Evolutionary conservation across 2,113 vertebrate species (phyloP).

Genomic region (Patagioenas fasciata): DNA sequence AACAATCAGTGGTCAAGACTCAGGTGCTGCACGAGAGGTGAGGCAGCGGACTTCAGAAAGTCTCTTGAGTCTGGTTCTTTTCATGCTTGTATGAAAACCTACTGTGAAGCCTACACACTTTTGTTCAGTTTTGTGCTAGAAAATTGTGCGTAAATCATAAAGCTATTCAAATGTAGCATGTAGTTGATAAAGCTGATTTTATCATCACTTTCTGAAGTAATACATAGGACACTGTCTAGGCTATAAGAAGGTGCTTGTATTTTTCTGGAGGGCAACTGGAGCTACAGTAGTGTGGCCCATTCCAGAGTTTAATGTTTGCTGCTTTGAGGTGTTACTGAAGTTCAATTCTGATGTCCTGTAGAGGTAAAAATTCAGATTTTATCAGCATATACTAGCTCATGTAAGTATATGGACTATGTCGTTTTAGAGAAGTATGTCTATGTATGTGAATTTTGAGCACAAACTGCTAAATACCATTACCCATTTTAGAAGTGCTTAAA

Average conservation of each 20-base stretch:
- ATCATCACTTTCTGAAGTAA: not conserved
- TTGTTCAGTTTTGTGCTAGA: not conserved
- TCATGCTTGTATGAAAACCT: not conserved
- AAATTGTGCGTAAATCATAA: not conserved
- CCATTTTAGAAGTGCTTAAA: conserved; percentile 87
- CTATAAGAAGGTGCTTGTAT: not conserved
- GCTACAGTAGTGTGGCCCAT: not conserved
- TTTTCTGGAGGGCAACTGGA: not conserved
- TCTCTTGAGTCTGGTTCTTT: not conserved
- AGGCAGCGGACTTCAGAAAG: not conserved
- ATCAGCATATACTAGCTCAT: not conserved
- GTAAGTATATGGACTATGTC: not conserved
- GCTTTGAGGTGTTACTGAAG: not conserved
- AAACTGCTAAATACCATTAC: conserved; percentile 78
- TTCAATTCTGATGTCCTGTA: not conserved
- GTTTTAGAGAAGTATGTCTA: not conserved
- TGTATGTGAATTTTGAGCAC: conserved; percentile 3
- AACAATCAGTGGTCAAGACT: not conserved
- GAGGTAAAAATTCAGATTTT: not conserved
- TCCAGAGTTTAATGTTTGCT: not conserved
- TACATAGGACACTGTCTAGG: not conserved
- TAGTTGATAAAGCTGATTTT: not conserved
- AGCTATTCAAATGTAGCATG: not conserved
- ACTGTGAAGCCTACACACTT: not conserved
- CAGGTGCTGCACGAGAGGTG: not conserved